A percentile compares a stretch with the other conserved stretches of the same genome.
These are phyloP conservation scores for Amaurobius ferox DNA, from an alignment of 2,888 invertebrate species.

Conservation along the genomic window DNA sequence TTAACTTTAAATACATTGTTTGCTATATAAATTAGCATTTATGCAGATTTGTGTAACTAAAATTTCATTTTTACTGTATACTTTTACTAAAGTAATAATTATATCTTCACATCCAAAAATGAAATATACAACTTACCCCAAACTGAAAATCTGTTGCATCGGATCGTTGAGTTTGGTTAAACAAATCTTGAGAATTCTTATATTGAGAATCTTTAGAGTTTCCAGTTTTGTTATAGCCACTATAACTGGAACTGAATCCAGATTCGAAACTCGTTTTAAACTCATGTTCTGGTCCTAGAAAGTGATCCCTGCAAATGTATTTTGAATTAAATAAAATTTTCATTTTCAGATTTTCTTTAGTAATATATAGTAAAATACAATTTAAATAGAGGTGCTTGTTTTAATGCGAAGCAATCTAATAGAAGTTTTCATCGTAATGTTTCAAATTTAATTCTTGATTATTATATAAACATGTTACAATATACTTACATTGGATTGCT, in stretches of 20 bases:
- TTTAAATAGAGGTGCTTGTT: too few species aligned
- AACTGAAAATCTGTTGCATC: not conserved
- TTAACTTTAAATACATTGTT: too few species aligned
- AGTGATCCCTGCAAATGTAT: slow-evolving; percentile 35
- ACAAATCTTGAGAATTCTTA: slow-evolving; percentile 40
- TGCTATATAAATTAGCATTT: too few species aligned
- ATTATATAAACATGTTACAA: too few species aligned
- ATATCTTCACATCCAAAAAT: not conserved
- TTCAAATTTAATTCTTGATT: too few species aligned
- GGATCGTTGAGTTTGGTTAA: slow-evolving; percentile 20
- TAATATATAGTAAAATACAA: too few species aligned
- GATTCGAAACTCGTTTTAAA: slow-evolving; percentile 41
- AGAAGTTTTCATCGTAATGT: too few species aligned
- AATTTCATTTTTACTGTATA: too few species aligned
- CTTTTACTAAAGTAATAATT: too few species aligned
- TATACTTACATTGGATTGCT: slow-evolving; percentile 54
- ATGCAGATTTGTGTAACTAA: too few species aligned
- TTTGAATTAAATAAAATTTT: not conserved
- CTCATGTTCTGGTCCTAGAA: slow-evolving; percentile 24
- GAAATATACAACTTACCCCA: not conserved
- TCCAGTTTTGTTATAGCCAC: slow-evolving; percentile 24
- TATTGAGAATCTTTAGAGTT: slow-evolving; percentile 22
- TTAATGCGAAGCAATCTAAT: too few species aligned
- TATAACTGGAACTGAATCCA: slow-evolving; percentile 45
- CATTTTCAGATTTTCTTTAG: too few species aligned